Evolutionary conservation across 1,140 invertebrate species (phyloP).

Genomic region (Formica selysi): DNA sequence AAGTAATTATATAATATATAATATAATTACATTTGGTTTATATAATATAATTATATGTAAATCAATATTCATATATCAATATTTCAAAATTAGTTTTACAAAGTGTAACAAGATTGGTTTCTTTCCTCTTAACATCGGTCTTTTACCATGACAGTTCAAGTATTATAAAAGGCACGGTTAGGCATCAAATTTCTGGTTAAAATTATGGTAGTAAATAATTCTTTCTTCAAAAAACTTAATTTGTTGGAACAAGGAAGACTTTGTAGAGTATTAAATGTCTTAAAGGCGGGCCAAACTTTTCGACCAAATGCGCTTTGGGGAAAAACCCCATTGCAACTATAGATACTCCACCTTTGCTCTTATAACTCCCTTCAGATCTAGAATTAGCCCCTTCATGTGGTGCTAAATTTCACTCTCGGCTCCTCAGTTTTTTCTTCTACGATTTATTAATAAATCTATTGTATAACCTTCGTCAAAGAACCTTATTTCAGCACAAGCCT

Average conservation of each 20-base stretch:
- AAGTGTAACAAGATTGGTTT: background rate
- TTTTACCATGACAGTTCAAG: background rate
- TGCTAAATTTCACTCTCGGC: constrained; percentile 41
- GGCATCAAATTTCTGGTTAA: constrained; percentile 23
- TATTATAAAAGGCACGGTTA: background rate
- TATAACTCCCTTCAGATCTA: constrained; percentile 18
- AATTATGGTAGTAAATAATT: constrained; percentile 36
- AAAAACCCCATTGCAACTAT: constrained; percentile 49
- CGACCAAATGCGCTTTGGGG: constrained; percentile 52
- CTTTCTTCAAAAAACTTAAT: constrained; percentile 20
- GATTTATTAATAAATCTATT: constrained; percentile 20
- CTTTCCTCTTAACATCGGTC: constrained; percentile 14
- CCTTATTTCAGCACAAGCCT: background rate
- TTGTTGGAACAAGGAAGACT: constrained; percentile 49
- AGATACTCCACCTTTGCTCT: constrained; percentile 65
- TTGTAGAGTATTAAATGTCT: constrained; percentile 43
- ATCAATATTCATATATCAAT: background rate
- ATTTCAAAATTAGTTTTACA: constrained; percentile 1
- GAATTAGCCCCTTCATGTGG: constrained; percentile 30
- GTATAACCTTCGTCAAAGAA: background rate
- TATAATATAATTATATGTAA: background rate
- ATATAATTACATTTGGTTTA: background rate
- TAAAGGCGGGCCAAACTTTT: constrained; percentile 48
- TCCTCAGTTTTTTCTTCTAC: constrained; percentile 5
- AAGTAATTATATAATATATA: no score